Percentiles rank a stretch among this genome's conserved stretches.
These are phyloP conservation scores for Caenorhabditis inopinata DNA, from an alignment of 1,140 invertebrate genomes.

Conservation along the genomic window DNA sequence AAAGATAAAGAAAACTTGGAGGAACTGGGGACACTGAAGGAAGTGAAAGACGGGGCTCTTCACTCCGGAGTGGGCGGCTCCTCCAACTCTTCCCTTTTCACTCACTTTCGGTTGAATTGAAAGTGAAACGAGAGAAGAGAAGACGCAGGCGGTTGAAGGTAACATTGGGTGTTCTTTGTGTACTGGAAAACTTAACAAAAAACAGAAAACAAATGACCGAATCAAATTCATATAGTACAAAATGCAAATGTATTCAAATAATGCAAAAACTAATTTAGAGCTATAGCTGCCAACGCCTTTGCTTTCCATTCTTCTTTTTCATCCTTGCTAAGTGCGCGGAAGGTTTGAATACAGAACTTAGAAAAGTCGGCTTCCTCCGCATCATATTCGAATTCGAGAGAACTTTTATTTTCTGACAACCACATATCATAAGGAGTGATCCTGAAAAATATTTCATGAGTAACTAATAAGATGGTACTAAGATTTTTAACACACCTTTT, in stretches of 20 bases:
- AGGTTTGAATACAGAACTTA: conserved; percentile 4
- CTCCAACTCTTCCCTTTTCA: conserved; percentile 29
- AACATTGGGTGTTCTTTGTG: conserved; percentile 10
- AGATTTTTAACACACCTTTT: neutral
- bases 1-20: conserved; percentile 31
- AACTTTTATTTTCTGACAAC: neutral
- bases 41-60: conserved; percentile 1
- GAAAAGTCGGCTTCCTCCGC: neutral
- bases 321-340: neutral
- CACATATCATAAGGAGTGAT: neutral
- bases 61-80: conserved; percentile 18
- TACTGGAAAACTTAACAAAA: neutral
- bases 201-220: neutral
- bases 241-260: neutral
- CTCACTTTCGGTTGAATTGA: neutral
- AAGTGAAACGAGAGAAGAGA: conserved; percentile 12
- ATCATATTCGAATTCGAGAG: neutral
- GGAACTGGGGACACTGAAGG: neutral
- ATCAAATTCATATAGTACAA: neutral
- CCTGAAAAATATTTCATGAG: neutral
- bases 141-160: neutral
- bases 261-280: neutral
- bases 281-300: neutral
- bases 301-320: conserved; percentile 13
- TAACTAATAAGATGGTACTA: neutral